Base-by-base conservation (phyloP, 1,140 invertebrate species). In the Limonius californicus region DNA sequence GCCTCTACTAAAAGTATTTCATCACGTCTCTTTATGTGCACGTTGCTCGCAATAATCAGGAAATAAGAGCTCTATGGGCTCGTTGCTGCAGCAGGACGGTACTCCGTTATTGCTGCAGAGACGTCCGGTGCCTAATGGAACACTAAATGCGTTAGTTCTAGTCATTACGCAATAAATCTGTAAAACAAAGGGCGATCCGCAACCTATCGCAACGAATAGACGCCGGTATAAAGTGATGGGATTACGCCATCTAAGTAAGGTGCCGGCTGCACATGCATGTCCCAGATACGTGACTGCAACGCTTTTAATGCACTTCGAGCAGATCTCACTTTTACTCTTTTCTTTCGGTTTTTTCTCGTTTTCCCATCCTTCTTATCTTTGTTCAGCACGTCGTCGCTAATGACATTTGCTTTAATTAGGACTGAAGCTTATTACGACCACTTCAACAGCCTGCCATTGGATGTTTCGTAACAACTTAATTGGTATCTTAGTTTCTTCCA, bases 221-320 rank as follows among this genome's bases (percentile, higher is more conserved):
- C 42, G 42, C 16, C 42, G 16, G 16, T 45, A 45, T 18, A 45
- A 18, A 45, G 16, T 12, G 42, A 57, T 23, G 9, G 8, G 11
- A 56, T 39, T 42, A 23, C 61, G 30, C 45, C 30, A 58, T 35
- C 39, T 35, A 27, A 39, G 47, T 21, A 45, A 56, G 18, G 45
- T 43, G 27, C 50, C 56, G 63, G 62, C 57, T 56, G 59, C 57
- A 27, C 23, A 43, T 43, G 42, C 42, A 43, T 43, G 16, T 43
- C 16, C 16, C n/a, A 43, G 42, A 43, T 43, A 16, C 42, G 42
- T 27, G 23, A 43, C 16, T 43, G 42, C n/a, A n/a, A n/a, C 12
- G 16, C 42, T 43, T n/a, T 4, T 43, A 35, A 14, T 43, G 12
- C 12, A 14, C 16, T 43, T 16, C 42, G n/a, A 12, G 12, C 12